Evolutionary conservation across 2,797 vertebrate genomes (phyloP).

Genomic region (Sebastes nivosus): DNA sequence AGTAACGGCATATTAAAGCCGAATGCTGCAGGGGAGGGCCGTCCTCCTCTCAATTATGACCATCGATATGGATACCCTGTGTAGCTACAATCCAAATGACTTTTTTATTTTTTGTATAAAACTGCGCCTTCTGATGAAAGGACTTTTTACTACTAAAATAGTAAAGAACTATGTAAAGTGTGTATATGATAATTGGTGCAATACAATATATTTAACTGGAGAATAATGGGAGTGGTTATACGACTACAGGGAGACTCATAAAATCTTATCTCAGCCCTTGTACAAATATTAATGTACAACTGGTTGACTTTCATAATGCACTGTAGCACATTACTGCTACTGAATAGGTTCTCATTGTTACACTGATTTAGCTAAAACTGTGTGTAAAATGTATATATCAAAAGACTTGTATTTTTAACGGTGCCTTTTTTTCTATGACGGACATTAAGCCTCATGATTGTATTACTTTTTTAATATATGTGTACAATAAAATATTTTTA

Average conservation of each 20-base stretch:
- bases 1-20: constrained; percentile 5
- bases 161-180: constrained; percentile 7
- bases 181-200: constrained; percentile 27
- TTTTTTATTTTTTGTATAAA: background rate
- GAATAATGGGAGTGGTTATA: constrained; percentile 11
- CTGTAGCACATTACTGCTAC: background rate
- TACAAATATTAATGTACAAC: constrained; percentile 7
- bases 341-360: constrained; percentile 5
- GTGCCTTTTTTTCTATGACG: constrained; percentile 26
- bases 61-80: constrained; percentile 81
- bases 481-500: constrained; percentile 51
- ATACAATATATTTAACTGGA: constrained; percentile 24
- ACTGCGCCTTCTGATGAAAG: background rate
- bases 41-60: constrained; percentile 64
- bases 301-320: constrained; percentile 10
- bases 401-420: constrained; percentile 24
- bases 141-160: background rate
- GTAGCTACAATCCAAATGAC: constrained; percentile 31
- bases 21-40: background rate
- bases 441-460: background rate
- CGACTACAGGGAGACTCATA: background rate
- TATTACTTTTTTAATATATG: background rate
- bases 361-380: background rate
- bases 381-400: constrained; percentile 58
- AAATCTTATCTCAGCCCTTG: background rate